Percentiles rank a stretch among this genome's conserved stretches.
phyloP scores from a whole-genome alignment of 2,113 vertebrate species.

The Okapia johnstoni region DNA sequence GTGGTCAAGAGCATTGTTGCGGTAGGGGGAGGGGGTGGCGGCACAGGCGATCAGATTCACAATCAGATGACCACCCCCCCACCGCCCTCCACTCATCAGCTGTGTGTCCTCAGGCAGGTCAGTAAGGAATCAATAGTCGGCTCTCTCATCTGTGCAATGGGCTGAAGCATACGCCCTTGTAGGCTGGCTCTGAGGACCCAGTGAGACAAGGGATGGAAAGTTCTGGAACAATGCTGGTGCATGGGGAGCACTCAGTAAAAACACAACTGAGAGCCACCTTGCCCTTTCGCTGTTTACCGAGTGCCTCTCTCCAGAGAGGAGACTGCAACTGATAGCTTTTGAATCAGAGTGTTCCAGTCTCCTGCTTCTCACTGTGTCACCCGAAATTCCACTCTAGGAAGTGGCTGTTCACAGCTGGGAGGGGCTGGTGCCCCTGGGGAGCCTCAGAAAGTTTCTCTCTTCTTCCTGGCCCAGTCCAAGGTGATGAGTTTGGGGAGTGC shows the following conservation, averaged over 20 bases:
- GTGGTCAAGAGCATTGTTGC: background rate
- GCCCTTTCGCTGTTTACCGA: background rate
- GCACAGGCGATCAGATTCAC: too few relatives aligned
- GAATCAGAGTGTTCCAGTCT: background rate
- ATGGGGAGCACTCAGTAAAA: background rate
- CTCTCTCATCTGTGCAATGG: background rate
- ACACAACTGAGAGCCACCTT: background rate
- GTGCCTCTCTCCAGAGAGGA: background rate
- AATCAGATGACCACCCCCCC: background rate
- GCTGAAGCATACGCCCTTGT: background rate
- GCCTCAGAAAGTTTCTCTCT: background rate
- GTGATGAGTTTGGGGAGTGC: background rate
- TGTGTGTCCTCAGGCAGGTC: background rate
- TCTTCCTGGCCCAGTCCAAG: background rate
- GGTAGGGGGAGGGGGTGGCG: background rate
- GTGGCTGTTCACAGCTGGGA: background rate
- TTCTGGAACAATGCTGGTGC: background rate
- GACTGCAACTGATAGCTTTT: fast-evolving
- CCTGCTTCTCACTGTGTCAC: background rate
- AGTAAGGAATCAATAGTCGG: fast-evolving
- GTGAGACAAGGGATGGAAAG: background rate
- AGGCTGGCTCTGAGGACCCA: too few relatives aligned
- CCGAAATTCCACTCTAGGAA: background rate
- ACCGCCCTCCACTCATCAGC: background rate
- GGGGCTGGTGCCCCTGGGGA: fast-evolving